Conservation (phyloP, 2,888 invertebrate species). For the Drosophila mercatorum region DNA sequence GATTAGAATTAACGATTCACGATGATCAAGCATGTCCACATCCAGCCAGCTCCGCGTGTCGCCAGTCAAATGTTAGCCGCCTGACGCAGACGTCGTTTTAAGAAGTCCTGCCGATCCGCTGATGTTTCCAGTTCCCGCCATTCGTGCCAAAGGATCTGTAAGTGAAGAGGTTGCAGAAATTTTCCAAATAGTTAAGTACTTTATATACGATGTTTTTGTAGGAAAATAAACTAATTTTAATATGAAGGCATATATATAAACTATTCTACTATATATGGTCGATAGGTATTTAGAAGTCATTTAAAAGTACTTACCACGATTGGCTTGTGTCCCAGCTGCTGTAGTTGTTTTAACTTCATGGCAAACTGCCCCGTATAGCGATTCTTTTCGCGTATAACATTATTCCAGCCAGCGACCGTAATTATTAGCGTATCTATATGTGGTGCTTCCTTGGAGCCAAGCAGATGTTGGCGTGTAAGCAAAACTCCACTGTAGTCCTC, state of each 20-base stretch:
- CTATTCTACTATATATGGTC: not conserved
- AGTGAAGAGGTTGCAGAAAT: conserved; percentile 6
- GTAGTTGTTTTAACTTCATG: conserved; percentile 88
- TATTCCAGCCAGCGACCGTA: conserved; percentile 87
- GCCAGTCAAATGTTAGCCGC: conserved; percentile 47
- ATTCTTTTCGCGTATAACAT: conserved; percentile 85
- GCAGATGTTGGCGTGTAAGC: conserved; percentile 74
- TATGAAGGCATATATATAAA: not conserved
- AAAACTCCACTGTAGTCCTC: conserved; percentile 85
- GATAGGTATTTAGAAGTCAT: not conserved
- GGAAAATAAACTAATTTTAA: conserved; percentile 20
- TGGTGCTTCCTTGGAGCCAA: conserved; percentile 53
- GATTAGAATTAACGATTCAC: not conserved
- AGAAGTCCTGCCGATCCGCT: conserved; percentile 74
- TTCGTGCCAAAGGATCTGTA: conserved; percentile 86
- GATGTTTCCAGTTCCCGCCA: conserved; percentile 84
- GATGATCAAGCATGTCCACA: not conserved
- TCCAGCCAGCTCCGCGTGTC: not conserved
- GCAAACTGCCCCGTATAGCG: conserved; percentile 86
- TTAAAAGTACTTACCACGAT: conserved; percentile 84
- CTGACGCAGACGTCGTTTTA: conserved; percentile 77
- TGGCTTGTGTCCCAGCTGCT: conserved; percentile 87
- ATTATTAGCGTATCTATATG: conserved; percentile 86
- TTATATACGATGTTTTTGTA: conserved; percentile 1
- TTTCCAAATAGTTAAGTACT: not conserved